Conservation (phyloP, 2,797 vertebrate genomes). For the Hydrolagus colliei region DNA sequence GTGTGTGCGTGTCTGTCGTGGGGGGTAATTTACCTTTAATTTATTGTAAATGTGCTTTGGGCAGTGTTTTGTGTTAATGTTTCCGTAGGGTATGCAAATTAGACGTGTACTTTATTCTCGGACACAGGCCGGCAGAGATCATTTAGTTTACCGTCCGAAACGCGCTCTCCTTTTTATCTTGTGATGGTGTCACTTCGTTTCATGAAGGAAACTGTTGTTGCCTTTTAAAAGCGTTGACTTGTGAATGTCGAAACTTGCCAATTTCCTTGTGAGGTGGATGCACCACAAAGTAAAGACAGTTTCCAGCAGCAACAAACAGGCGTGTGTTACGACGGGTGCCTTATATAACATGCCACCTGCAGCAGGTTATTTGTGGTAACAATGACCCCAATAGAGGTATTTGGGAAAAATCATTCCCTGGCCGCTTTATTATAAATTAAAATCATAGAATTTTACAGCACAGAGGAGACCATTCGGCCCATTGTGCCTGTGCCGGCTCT, state of each 20-base stretch:
- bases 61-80: background rate
- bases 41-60: conserved; percentile 21
- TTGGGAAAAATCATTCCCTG: background rate
- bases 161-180: background rate
- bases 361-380: background rate
- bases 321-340: background rate
- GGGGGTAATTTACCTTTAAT: conserved; percentile 11
- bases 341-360: background rate
- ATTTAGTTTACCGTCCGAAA: conserved; percentile 7
- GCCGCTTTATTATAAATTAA: background rate
- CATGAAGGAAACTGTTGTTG: conserved; percentile 3
- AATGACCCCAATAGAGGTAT: background rate
- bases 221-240: conserved; percentile 14
- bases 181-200: background rate
- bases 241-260: conserved; percentile 16
- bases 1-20: background rate
- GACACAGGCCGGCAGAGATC: background rate
- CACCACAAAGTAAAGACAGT: no score
- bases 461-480: no score
- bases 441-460: no score
- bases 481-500: no score
- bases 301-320: conserved; percentile 5
- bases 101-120: background rate
- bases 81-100: background rate
- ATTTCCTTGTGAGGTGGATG: background rate